A percentile compares a stretch with the other conserved stretches of the same genome.
Evolutionary conservation across 1,140 invertebrate genomes (phyloP).

Genomic region (Sesamia nonagrioides): DNA sequence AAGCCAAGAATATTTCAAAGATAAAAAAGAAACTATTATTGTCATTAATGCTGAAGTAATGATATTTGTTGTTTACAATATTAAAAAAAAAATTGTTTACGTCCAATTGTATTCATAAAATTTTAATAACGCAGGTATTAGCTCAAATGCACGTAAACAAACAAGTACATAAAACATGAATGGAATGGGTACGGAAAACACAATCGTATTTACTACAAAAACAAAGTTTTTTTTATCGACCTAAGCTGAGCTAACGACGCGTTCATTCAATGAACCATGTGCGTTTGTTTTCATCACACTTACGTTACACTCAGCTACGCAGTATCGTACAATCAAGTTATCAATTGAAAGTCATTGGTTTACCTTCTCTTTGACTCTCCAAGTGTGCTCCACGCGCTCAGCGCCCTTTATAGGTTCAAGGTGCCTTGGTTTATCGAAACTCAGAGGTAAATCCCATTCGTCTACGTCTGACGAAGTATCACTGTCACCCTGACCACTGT

Average conservation of each 20-base stretch:
- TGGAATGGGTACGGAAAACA: neutral
- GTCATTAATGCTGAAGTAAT: too few species aligned
- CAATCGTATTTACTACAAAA: conserved; percentile 21
- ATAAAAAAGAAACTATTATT: too few species aligned
- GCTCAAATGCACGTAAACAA: neutral
- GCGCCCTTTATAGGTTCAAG: conserved; percentile 92
- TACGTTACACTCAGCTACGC: conserved; percentile 63
- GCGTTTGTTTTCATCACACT: conserved; percentile 78
- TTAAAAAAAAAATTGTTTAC: too few species aligned
- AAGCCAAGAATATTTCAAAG: too few species aligned
- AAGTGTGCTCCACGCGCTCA: conserved; percentile 92
- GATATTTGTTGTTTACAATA: too few species aligned
- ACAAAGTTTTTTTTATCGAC: conserved; percentile 38
- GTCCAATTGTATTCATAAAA: neutral
- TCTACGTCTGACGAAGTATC: conserved; percentile 93
- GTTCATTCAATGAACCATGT: conserved; percentile 65
- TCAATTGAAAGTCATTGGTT: conserved; percentile 59
- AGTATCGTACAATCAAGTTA: conserved; percentile 57
- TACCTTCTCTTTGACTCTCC: conserved; percentile 97
- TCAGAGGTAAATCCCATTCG: conserved; percentile 90
- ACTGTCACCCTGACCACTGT: conserved; percentile 93
- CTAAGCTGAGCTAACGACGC: conserved; percentile 29
- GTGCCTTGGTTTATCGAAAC: conserved; percentile 92
- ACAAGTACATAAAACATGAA: neutral
- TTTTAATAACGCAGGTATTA: neutral